Percentiles rank a stretch among this genome's conserved stretches.
Evolutionary conservation across 2,797 vertebrate species (phyloP).

Genomic region (Mergus octosetaceus): DNA sequence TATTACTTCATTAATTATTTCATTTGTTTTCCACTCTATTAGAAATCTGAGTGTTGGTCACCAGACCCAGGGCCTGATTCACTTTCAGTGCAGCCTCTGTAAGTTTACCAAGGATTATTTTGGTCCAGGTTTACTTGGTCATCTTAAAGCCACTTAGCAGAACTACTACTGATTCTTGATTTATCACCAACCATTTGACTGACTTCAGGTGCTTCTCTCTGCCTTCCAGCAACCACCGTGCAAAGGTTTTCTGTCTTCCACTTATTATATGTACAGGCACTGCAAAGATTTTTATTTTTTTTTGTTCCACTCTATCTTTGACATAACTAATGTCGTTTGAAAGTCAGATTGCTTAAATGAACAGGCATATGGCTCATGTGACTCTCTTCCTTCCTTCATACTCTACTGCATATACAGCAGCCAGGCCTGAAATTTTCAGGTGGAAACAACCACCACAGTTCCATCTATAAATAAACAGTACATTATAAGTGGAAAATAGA

Average conservation of each 20-base stretch:
- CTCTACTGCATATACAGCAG: neutral
- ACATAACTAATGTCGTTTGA: neutral
- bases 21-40: neutral
- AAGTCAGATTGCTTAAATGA: neutral
- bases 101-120: neutral
- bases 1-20: neutral
- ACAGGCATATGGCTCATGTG: neutral
- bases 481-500: conserved; percentile 17
- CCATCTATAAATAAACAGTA: neutral
- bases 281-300: neutral
- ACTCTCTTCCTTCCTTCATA: neutral
- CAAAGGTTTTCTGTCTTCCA: neutral
- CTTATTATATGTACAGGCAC: neutral
- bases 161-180: neutral
- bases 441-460: neutral
- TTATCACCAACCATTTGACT: neutral
- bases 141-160: neutral
- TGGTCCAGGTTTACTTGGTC: neutral
- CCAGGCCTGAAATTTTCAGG: neutral
- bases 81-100: neutral
- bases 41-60: neutral
- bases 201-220: neutral
- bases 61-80: neutral
- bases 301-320: neutral
- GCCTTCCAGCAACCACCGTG: neutral